A percentile compares a stretch with the other conserved stretches of the same genome.
Evolutionary conservation across 2,113 vertebrate genomes (phyloP).

Genomic region (Cinclus mexicanus): DNA sequence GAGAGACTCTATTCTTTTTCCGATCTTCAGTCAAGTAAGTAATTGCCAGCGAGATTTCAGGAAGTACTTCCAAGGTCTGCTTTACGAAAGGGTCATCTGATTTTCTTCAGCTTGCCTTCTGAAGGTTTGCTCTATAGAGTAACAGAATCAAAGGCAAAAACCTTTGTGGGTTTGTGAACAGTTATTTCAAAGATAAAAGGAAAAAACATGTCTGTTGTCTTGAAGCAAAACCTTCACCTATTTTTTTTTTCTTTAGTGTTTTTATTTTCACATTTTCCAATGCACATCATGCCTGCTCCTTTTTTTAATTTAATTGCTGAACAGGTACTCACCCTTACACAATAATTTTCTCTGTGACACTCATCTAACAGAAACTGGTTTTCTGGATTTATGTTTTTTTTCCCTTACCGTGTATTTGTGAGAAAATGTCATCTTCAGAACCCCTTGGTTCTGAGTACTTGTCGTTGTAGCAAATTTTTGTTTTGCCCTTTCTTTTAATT

Average conservation of each 20-base stretch:
- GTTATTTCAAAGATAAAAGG: background rate
- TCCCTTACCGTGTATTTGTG: background rate
- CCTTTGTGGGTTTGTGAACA: background rate
- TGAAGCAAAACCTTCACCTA: background rate
- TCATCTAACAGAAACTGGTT: background rate
- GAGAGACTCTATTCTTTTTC: constrained; percentile 85
- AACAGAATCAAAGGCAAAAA: background rate
- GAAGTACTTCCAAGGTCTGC: background rate
- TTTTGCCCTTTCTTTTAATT: background rate
- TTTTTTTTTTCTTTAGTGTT: background rate
- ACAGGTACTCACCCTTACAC: background rate
- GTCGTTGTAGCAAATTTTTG: background rate
- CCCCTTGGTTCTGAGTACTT: background rate
- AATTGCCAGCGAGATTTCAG: background rate
- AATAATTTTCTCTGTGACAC: background rate
- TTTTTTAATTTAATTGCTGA: background rate
- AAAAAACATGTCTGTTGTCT: background rate
- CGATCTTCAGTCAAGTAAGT: constrained; percentile 92
- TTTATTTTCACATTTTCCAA: background rate
- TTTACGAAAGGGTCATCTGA: background rate
- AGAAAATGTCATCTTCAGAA: constrained; percentile 15
- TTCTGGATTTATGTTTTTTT: background rate
- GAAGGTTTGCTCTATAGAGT: background rate
- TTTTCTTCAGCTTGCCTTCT: background rate
- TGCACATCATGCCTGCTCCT: background rate